These are phyloP conservation scores for Dascillus cervinus DNA, from an alignment of 2,888 invertebrate species.

Conservation along the genomic window DNA sequence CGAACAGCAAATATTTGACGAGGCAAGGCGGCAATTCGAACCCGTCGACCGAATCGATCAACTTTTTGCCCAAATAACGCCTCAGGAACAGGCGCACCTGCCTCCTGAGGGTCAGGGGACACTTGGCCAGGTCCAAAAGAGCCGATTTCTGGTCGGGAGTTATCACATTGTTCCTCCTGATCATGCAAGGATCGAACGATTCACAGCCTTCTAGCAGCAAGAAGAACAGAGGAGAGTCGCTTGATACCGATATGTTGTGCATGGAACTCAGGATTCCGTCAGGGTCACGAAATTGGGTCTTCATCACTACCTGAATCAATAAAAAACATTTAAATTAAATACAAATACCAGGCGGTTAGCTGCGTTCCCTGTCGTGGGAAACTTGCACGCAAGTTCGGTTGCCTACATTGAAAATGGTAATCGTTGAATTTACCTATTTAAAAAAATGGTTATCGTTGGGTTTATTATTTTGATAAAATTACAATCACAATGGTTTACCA, in stretches of 20 bases:
- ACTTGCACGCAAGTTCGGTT: no score
- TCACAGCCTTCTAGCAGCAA: slow-evolving; percentile 67
- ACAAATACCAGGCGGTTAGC: no score
- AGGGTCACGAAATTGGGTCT: slow-evolving; percentile 76
- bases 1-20: slow-evolving; percentile 61
- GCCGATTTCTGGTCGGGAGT: slow-evolving; percentile 57
- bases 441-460: no score
- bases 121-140: slow-evolving; percentile 58
- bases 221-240: slow-evolving; percentile 57
- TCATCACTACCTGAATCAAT: slow-evolving; percentile 59
- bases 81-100: slow-evolving; percentile 51
- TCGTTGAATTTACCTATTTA: no score
- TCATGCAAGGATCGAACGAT: slow-evolving; percentile 73
- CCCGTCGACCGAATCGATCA: slow-evolving; percentile 49
- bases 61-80: slow-evolving; percentile 46
- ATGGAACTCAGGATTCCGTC: slow-evolving; percentile 75
- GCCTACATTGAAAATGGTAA: no score
- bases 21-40: slow-evolving; percentile 59
- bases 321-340: no score
- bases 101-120: slow-evolving; percentile 58
- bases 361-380: no score
- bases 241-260: slow-evolving; percentile 53
- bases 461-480: no score
- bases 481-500: no score
- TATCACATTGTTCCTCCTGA: slow-evolving; percentile 60